Base-by-base conservation (phyloP, 2,888 invertebrate species). In the Hermaeophaga mercurialis region DNA sequence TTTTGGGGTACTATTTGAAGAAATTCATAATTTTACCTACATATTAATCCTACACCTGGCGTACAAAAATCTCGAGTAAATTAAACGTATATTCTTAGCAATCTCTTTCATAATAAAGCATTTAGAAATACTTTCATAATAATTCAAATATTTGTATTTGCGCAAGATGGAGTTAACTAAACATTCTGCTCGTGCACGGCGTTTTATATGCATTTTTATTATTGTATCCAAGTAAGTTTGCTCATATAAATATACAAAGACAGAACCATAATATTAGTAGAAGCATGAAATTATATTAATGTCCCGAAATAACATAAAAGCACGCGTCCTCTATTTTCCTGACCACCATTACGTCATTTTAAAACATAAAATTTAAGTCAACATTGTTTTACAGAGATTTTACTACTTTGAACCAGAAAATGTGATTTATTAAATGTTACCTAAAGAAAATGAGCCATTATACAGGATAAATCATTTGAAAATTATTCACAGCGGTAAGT, bases 141-240 rank as follows among this genome's bases (percentile, higher is more conserved):
- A 49, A 48, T 48, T 26, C 41, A 41, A 49, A 49, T 39, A 39
- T 49, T 49, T 49, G 48, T 48, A 26, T 26, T 48, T 48, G 48
- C 48, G 38, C 38, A 48, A 48, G 33, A 34, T 14, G 11, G 5
- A 22, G n/a, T 46, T 11, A 43, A 43, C 2, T 8, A 14, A 36
- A 22, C 18, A 26, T 11, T 33, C 18, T 22, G 33, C 47, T 33
- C 22, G 22, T 33, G 47, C 18, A 12, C 24, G 22, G 24, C 33
- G 12, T 19, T 43, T 38, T 43, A 24, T 12, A 9, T 43, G 43
- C 12, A 43, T 43, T 17, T 43, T 43, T 24, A 12, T 43, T 43
- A 43, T 43, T 22, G 14, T 26, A n/a, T 6, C 14, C 24, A 43
- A 24, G 12, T 24, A 43, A 8, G 3, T 24, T 18, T 43, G n/a